Base-by-base conservation (phyloP, 1,140 invertebrate genomes). In the Glomeris maerens region DNA sequence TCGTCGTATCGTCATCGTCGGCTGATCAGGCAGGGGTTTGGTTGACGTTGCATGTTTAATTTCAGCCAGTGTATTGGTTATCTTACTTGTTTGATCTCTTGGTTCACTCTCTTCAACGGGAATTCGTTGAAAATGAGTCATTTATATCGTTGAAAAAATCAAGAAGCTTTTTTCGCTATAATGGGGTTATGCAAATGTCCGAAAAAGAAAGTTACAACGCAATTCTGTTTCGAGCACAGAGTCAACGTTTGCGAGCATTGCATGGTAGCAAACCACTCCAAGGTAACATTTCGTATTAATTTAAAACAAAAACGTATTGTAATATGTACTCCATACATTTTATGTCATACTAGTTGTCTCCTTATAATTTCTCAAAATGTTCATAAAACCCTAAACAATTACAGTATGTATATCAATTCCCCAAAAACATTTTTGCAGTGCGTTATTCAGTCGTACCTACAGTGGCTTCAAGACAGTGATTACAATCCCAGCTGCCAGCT, bases 161-260 rank as follows among this genome's bases (percentile, higher is more conserved):
- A n/a, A n/a, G n/a, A n/a, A 36, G 17, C 17, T 36, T 13, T 36
- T 36, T 36, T 17, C 26, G 20, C n/a, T 48, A 57, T 57, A 54
- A 97, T 98, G 93, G 93, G 93, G 41, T 73, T 98, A 22, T 98
- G 93, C 70, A 97, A 97, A 67, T 98, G 94, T 71, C 90, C 92
- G 13, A 95, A 96, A 69, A 75, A 84, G 60, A 82, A 83, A 74
- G 90, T 97, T 25, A 97, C 93, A 42, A 96, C 92, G 71, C 82
- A 95, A 63, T 98, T 97, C 74, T 98, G 94, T 73, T 98, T 95
- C 67, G 90, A 96, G 70, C 94, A 98, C 66, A 72, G 90, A 61
- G 92, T 97, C 1, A 98, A 97, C 78, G 94, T 98, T 63, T 98
- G 94, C 69, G 93, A 98, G 74, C 78, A 90, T 73, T 98, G 94